Conservation (phyloP, 2,113 vertebrate species). For the Antigone vipio region DNA sequence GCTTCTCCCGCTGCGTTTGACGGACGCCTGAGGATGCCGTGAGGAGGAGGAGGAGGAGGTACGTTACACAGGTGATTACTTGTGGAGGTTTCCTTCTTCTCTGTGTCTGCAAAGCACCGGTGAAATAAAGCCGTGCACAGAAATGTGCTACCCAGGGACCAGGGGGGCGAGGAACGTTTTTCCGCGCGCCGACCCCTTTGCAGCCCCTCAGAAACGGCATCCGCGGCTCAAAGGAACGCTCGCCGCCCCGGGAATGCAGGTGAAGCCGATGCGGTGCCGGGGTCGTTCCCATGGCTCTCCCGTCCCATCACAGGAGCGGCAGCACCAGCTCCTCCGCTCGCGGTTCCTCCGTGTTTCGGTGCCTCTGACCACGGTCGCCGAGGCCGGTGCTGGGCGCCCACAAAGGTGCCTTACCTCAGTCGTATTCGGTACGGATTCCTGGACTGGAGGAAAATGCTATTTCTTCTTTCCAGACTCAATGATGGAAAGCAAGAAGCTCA, state of each 20-base stretch:
- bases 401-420: background rate
- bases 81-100: background rate
- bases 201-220: background rate
- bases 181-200: background rate
- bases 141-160: background rate
- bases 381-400: background rate
- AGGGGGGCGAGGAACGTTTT: background rate
- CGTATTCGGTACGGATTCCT: rapidly evolving
- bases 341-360: rapidly evolving
- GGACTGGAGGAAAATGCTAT: background rate
- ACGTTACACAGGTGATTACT: background rate
- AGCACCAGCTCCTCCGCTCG: background rate
- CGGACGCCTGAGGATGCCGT: rapidly evolving
- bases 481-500: background rate
- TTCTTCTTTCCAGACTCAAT: background rate
- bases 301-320: rapidly evolving
- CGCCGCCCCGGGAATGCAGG: background rate
- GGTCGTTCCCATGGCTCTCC: background rate
- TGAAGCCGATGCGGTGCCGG: background rate
- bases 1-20: background rate
- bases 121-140: background rate
- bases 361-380: background rate
- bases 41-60: background rate
- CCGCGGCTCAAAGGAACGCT: background rate
- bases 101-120: background rate